A percentile compares a stretch with the other conserved stretches of the same genome.
These are phyloP conservation scores for Gobio occitaniae DNA, from an alignment of 2,797 vertebrate species.

Conservation along the genomic window DNA sequence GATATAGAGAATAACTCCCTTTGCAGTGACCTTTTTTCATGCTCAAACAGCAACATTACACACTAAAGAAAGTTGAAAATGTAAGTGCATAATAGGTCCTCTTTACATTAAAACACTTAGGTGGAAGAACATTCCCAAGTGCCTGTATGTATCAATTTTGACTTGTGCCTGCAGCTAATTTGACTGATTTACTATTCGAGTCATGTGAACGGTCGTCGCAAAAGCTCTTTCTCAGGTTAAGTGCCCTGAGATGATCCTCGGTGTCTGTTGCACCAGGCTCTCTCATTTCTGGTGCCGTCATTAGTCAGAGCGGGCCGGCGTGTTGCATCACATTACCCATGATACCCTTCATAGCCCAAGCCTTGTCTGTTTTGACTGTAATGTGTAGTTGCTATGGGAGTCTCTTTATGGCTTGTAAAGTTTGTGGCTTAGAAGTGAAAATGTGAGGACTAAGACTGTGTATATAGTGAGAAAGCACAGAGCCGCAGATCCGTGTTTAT, in stretches of 20 bases:
- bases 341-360: neutral
- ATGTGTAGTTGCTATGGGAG: conserved; percentile 2
- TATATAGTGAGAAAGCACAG: neutral
- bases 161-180: neutral
- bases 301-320: neutral
- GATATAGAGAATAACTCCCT: neutral
- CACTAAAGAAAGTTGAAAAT: neutral
- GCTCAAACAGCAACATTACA: neutral
- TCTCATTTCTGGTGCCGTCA: conserved; percentile 38
- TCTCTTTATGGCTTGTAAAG: conserved; percentile 13
- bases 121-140: neutral
- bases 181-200: conserved; percentile 15
- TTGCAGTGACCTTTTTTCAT: neutral
- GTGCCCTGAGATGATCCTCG: conserved; percentile 6
- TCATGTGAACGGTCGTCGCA: neutral
- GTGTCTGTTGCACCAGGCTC: conserved; percentile 24
- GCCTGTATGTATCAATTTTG: neutral
- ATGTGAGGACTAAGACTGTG: neutral
- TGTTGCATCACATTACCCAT: conserved; percentile 24
- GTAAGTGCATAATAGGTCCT: neutral
- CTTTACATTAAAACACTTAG: neutral
- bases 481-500: neutral
- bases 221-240: conserved; percentile 27
- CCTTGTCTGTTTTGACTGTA: conserved; percentile 4
- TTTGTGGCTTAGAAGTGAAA: neutral